Base-by-base conservation (phyloP, 2,888 invertebrate species). In the Laothoe populi region DNA sequence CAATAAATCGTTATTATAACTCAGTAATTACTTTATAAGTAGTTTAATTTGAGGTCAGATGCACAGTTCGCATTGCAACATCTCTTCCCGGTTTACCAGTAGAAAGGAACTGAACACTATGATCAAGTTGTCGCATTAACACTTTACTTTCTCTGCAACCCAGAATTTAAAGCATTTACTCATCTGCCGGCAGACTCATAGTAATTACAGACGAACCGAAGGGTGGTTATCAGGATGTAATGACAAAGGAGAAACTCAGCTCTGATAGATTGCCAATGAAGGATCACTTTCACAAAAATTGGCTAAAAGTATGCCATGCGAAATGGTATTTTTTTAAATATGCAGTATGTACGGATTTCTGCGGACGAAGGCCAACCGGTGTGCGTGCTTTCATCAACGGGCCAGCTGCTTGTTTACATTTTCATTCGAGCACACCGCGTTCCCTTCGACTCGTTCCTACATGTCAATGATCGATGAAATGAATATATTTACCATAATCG, bases 281-380 rank as follows among this genome's bases (percentile, higher is more conserved):
- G 84, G 83, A 90, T 87, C 78, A 87, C 92, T 92, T 92, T 92
- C 92, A 83, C 92, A 88, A 87, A 90, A 89, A 90, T 90, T 89
- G 83, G 71, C 82, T 70, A 85, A 90, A 92, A 90, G 92, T 92
- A 73, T 87, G 87, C 75, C 91, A 84, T 88, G 90, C 72, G 86
- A 89, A 88, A 84, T 83, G 72, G 72, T 79, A 75, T 74, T 78
- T 82, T 84, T 79, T 77, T 74, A 78, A 87, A 84, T 81, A 77
- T 82, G 78, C 79, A 82, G 74, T 81, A 74, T 71, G 77, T 71
- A 73, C 75, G 76, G 71, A 82, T 81, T 83, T 81, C 72, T 69
- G 72, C 59, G 69, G 74, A 70, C 71, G 81, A 86, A 86, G 83
- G 86, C 78, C 75, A 82, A 78, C 75, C 70, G 74, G 70, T 69